phyloP scores from a whole-genome alignment of 2,797 vertebrate species.

The Numenius phaeopus region DNA sequence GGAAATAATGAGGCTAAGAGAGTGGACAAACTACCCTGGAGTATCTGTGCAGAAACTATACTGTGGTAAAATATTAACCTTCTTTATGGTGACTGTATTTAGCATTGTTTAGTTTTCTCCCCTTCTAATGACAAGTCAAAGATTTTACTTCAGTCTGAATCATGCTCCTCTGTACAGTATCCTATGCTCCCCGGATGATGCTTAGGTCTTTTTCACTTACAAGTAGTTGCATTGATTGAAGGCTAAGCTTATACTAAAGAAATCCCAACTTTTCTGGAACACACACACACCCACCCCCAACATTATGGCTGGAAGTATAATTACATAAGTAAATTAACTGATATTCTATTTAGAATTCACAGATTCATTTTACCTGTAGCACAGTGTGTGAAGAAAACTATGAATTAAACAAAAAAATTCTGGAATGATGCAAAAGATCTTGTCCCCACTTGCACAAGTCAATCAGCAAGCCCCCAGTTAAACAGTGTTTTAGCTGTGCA shows the following conservation, averaged over 20 bases:
- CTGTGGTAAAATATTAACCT: neutral
- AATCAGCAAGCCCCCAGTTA: neutral
- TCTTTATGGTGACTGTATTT: neutral
- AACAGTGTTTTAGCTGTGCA: neutral
- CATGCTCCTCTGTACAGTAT: fast-evolving
- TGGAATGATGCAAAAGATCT: neutral
- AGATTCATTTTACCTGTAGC: neutral
- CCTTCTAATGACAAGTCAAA: neutral
- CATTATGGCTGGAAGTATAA: neutral
- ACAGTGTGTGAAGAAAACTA: neutral
- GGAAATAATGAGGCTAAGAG: neutral
- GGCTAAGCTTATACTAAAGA: neutral
- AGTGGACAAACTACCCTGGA: neutral
- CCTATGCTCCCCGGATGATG: neutral
- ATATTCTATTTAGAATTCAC: neutral
- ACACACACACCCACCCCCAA: fast-evolving
- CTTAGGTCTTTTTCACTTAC: neutral
- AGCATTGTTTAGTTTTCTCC: neutral
- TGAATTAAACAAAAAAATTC: neutral
- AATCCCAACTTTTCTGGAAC: neutral
- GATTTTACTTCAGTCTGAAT: neutral
- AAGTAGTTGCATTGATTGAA: neutral
- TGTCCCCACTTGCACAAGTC: neutral
- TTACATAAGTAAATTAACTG: neutral
- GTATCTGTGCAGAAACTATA: neutral